These are phyloP conservation scores for Atta colombica DNA, from an alignment of 1,140 invertebrate species.

Conservation along the genomic window DNA sequence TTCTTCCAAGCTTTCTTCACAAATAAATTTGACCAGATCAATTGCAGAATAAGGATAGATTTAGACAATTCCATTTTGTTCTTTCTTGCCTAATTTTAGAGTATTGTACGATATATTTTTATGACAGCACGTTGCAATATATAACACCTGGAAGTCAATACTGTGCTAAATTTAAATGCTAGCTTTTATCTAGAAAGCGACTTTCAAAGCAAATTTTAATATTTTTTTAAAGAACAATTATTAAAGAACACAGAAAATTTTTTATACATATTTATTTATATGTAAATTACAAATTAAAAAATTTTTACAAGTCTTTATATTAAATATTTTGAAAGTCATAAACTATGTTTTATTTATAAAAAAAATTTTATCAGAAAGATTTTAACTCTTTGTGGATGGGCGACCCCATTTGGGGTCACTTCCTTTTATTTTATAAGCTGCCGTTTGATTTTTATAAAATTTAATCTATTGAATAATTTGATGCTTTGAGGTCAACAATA, in stretches of 20 bases:
- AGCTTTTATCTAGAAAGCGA: background rate
- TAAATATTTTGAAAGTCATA: background rate
- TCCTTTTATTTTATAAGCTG: no score
- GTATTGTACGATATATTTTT: background rate
- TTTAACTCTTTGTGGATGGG: background rate
- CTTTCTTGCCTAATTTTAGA: conserved; percentile 25
- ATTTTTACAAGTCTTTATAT: background rate
- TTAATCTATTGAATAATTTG: no score
- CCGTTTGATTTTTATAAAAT: no score
- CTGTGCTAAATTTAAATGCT: background rate
- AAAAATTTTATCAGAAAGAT: no score
- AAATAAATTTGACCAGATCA: conserved; percentile 24
- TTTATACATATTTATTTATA: background rate
- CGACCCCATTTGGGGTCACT: no score
- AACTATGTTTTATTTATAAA: background rate
- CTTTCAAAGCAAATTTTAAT: background rate
- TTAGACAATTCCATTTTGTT: conserved; percentile 20
- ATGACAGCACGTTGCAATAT: background rate
- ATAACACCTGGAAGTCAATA: conserved; percentile 19
- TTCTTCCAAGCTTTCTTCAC: conserved; percentile 1
- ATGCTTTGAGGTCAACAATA: no score
- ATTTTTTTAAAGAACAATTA: background rate
- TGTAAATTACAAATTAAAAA: background rate
- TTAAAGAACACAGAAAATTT: background rate
- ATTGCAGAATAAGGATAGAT: background rate